phyloP scores from a whole-genome alignment of 1,140 invertebrate genomes.

The Drosophila sp. region DNA sequence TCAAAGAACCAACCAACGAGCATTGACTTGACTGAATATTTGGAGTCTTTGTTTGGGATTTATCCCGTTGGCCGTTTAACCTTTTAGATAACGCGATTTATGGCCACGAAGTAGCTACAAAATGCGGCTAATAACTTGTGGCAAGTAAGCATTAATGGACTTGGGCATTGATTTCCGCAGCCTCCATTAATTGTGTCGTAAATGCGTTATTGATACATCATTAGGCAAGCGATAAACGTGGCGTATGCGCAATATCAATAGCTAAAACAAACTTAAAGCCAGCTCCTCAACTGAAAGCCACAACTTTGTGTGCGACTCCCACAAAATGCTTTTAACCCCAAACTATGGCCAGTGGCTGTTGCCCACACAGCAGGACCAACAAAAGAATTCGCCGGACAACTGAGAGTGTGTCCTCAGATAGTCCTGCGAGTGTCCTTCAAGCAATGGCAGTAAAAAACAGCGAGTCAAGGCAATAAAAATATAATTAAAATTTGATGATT shows the following conservation, averaged over 20 bases:
- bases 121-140: conserved; percentile 37
- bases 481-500: conserved; percentile 74
- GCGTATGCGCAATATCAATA: conserved; percentile 62
- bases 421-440: not conserved
- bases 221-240: conserved; percentile 67
- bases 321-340: conserved; percentile 9
- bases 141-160: conserved; percentile 35
- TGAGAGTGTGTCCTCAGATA: not conserved
- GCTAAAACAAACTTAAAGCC: conserved; percentile 41
- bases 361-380: conserved; percentile 31
- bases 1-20: not conserved
- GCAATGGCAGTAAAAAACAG: not conserved
- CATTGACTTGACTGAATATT: conserved; percentile 22
- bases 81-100: conserved; percentile 46
- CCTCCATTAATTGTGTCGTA: conserved; percentile 74
- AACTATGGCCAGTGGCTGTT: conserved; percentile 40
- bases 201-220: conserved; percentile 79
- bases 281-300: not conserved
- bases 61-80: not conserved
- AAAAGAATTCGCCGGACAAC: conserved; percentile 16
- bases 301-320: not conserved
- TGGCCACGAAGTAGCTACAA: conserved; percentile 20
- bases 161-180: conserved; percentile 61
- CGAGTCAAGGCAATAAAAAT: conserved; percentile 37
- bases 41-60: not conserved